Base-by-base conservation (phyloP, 2,888 invertebrate species). In the Tipula lateralis region DNA sequence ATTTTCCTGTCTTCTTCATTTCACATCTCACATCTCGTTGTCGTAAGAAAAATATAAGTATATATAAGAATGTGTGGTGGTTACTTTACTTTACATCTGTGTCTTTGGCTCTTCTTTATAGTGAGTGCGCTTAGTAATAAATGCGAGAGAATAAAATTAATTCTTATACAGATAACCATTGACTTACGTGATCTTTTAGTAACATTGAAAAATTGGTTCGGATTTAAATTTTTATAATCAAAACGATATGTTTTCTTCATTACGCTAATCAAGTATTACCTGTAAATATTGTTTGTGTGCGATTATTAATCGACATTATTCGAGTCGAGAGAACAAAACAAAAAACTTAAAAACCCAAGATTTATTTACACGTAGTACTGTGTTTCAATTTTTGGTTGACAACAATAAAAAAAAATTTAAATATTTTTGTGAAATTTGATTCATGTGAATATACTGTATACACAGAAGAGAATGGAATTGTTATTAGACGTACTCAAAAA, bases 1-100 rank as follows among this genome's bases (percentile, higher is more conserved):
- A 66, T 66, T 66, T 66, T 66, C 66, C 66, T 66, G 66, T 66
- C 66, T 66, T 66, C 66, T 66, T 66, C 66, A 66, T 66, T 66
- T 66, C 66, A 66, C 66, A 66, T 66, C 44, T 16, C 44, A 44
- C 44, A 44, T 44, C 66, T 66, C 66, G 66, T 66, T 24, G 24
- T 66, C 24, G 19, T 66, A 19, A 24, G 24, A 50, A 50, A 66
- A 24, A 66, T 24, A 24, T 24, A 44, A 36, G 3, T 9, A 44
- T n/a, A n/a, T n/a, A 66, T 13, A 24, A 66, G 1, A 24, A 66
- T 66, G 9, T 66, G 24, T 66, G 66, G 66, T 66, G 66, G 66
- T 66, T 66, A 66, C 66, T 66, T 66, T 44, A 66, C 66, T 66
- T 66, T 66, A 66, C 66, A 66, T 66, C 24, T 66, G 24, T 66